phyloP scores from a whole-genome alignment of 2,113 vertebrate species.

The Triplophysa rosa region DNA sequence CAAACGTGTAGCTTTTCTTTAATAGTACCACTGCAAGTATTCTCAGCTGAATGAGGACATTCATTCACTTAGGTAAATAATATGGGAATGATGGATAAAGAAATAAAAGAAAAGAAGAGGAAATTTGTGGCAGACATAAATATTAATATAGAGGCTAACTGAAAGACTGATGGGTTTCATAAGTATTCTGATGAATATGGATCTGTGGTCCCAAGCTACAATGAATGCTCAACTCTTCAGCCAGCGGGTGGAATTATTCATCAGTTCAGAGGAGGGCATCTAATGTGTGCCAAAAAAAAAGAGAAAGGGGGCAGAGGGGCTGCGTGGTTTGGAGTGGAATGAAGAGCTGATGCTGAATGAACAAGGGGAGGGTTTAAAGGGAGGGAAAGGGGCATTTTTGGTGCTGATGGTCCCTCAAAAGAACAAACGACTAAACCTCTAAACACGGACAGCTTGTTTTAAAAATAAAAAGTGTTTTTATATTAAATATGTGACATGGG shows the following conservation, averaged over 20 bases:
- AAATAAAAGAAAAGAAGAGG: neutral
- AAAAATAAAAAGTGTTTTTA: neutral
- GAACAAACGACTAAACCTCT: neutral
- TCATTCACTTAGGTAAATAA: neutral
- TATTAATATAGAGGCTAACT: slow-evolving; percentile 31
- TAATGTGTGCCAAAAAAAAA: slow-evolving; percentile 29
- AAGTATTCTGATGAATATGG: slow-evolving; percentile 36
- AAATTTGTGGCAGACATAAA: neutral
- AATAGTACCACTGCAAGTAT: neutral
- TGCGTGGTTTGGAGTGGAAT: slow-evolving; percentile 11
- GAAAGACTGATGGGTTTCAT: slow-evolving; percentile 33
- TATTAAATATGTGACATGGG: neutral
- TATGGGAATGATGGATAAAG: slow-evolving; percentile 12
- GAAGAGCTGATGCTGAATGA: slow-evolving; percentile 2
- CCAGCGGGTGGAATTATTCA: slow-evolving; percentile 42
- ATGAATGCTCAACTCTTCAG: slow-evolving; percentile 31
- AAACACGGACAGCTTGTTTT: neutral
- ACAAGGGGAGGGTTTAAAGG: neutral
- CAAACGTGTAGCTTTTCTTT: neutral
- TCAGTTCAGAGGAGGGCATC: slow-evolving; percentile 32
- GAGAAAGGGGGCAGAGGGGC: neutral
- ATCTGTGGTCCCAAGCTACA: slow-evolving; percentile 15
- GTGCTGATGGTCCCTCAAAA: neutral
- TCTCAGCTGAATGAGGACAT: neutral
- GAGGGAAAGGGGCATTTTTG: slow-evolving; percentile 1